Evolutionary conservation across 2,113 vertebrate genomes (phyloP).

Genomic region (Cheilinus undulatus): DNA sequence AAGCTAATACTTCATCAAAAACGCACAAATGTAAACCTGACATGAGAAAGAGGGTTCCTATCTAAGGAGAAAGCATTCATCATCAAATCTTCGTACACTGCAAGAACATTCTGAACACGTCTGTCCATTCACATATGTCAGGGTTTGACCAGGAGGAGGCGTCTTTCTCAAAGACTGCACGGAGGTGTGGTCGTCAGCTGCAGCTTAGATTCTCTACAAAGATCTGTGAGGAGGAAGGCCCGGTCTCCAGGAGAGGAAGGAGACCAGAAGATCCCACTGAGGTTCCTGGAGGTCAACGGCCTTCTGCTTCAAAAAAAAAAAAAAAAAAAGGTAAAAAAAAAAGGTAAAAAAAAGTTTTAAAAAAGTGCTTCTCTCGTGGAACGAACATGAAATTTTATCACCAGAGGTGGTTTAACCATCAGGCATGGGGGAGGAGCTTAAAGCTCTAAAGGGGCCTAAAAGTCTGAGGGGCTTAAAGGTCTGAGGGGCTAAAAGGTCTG

Average conservation of each 20-base stretch:
- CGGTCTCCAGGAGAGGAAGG: conserved; percentile 21
- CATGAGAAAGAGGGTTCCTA: conserved; percentile 70
- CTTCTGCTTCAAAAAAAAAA: conserved; percentile 79
- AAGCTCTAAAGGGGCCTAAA: no score
- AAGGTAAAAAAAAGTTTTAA: no score
- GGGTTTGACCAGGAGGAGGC: conserved; percentile 80
- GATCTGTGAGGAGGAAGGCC: conserved; percentile 30
- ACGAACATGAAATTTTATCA: no score
- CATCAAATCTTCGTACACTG: conserved; percentile 87
- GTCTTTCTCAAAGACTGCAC: conserved; percentile 73
- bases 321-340: no score
- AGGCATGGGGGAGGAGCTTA: no score
- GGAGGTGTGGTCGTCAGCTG: conserved; percentile 59
- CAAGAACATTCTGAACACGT: conserved; percentile 84
- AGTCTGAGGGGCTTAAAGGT: conserved; percentile 5
- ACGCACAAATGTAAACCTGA: conserved; percentile 84
- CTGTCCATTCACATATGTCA: conserved; percentile 87
- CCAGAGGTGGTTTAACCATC: no score
- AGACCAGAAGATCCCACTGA: conserved; percentile 45
- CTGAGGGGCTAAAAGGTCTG: no score
- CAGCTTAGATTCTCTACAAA: no score
- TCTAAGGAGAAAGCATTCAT: conserved; percentile 84
- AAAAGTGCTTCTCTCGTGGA: conserved; percentile 85
- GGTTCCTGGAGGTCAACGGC: conserved; percentile 79
- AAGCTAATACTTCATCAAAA: conserved; percentile 87